Evolutionary conservation across 2,797 vertebrate genomes (phyloP).

Genomic region (Pterois miles): DNA sequence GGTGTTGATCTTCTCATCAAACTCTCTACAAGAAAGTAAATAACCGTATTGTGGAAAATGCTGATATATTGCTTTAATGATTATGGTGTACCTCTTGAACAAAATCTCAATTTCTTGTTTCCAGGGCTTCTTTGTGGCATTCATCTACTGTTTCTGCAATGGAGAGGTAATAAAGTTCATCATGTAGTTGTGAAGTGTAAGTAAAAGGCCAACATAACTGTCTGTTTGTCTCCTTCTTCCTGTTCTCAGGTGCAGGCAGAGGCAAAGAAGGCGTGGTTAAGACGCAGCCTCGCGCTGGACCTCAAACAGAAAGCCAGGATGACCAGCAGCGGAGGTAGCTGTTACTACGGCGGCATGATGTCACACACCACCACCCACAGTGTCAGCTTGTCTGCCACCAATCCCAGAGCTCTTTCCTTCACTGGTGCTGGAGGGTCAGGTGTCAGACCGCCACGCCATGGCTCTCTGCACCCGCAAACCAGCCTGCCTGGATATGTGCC

Average conservation of each 20-base stretch:
- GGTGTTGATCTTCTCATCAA: not conserved
- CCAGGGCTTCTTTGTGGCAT: constrained; percentile 89
- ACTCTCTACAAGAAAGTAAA: not conserved
- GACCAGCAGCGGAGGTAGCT: constrained; percentile 86
- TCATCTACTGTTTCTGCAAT: constrained; percentile 91
- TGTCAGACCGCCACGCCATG: constrained; percentile 45
- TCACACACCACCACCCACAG: constrained; percentile 87
- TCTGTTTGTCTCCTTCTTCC: not conserved
- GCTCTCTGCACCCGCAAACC: constrained; percentile 50
- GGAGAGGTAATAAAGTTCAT: constrained; percentile 83
- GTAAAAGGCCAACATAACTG: not conserved
- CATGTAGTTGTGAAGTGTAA: not conserved
- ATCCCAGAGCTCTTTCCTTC: constrained; percentile 69
- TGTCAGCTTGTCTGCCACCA: constrained; percentile 76
- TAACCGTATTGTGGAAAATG: not conserved
- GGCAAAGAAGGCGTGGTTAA: constrained; percentile 86
- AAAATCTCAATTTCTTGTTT: constrained; percentile 19
- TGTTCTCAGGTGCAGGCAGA: constrained; percentile 85
- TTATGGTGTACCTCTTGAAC: not conserved
- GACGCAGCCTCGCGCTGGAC: constrained; percentile 82
- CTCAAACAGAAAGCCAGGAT: constrained; percentile 86
- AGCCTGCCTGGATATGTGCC: constrained; percentile 63
- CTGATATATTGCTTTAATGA: too few species aligned
- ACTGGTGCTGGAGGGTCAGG: constrained; percentile 37
- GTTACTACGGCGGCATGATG: constrained; percentile 87